Evolutionary conservation across 1,140 invertebrate genomes (phyloP), one percentile per base, ranked within the genome.

Genomic region (Euwallacea similis): DNA sequence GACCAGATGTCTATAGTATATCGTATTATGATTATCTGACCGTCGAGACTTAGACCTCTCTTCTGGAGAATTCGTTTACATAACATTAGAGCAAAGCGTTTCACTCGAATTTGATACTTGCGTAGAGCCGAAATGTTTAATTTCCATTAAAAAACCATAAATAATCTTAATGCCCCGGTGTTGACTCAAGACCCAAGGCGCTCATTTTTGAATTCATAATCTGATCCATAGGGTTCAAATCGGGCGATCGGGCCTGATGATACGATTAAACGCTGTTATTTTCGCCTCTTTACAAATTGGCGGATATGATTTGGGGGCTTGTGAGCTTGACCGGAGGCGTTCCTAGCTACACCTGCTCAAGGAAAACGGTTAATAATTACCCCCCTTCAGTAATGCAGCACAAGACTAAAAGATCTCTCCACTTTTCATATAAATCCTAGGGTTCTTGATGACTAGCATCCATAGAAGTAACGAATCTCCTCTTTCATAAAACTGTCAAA

Each of bases 131-230:
- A 15, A 56, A n/a, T 42, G 9, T 50, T 50, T 11, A 13, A 66
- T 66, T 66, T 58, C 65, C 65, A 66, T 66, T 66, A 66, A 66
- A 66, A 66, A n/a, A 11, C 54, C 65, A 66, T 66, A 56, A 58
- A 58, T 66, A 66, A 66, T 42, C 33, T 43, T 58, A 47, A 58
- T 44, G 65, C 55, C 42, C 11, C 65, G 65, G 65, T 59, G 65
- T 59, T 66, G 65, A 66, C 55, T 59, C 41, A 15, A 46, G n/a
- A 16, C 33, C 42, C 9, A 44, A 59, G 42, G 41, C 53, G 42
- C n/a, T 42, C 50, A 66, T 43, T 66, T 66, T 56, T 9, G 53
- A 58, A 66, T 41, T 56, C 53, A 56, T 66, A 66, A 66, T 66
- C 65, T 58, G 43, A 59, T 66, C 65, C 65, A 66, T 66, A 66